Conservation (phyloP, 2,797 vertebrate species). For the Spinibarbus caldwelli region DNA sequence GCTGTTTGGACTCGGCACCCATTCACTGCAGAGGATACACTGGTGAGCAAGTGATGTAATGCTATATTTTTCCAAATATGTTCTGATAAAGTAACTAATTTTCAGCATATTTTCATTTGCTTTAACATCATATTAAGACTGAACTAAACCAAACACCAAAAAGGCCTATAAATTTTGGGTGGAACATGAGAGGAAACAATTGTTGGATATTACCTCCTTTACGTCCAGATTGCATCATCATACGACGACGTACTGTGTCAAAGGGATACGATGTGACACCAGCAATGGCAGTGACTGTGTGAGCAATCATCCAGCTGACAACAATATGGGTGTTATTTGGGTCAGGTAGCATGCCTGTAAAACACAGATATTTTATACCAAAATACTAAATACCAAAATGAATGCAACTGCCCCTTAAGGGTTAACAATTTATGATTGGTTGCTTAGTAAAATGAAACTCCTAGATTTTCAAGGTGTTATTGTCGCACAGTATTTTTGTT, state of each 20-base stretch:
- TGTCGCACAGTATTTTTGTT: too few species aligned
- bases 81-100: not conserved
- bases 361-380: not conserved
- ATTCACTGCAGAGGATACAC: not conserved
- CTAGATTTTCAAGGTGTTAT: not conserved
- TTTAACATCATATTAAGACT: not conserved
- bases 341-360: constrained; percentile 92
- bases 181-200: not conserved
- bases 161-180: not conserved
- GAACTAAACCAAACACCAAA: not conserved
- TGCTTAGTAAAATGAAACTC: not conserved
- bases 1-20: too few species aligned
- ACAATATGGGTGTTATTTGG: constrained; percentile 89
- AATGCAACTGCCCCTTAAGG: not conserved
- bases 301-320: constrained; percentile 95
- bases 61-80: not conserved
- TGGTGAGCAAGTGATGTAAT: not conserved
- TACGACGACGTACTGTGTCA: constrained; percentile 91
- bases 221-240: constrained; percentile 97
- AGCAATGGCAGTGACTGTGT: constrained; percentile 86
- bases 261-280: constrained; percentile 92
- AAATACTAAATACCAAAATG: not conserved
- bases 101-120: not conserved
- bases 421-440: not conserved
- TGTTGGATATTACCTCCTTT: constrained; percentile 79